Evolutionary conservation across 2,797 vertebrate species (phyloP).

Genomic region (Poecile montanus): DNA sequence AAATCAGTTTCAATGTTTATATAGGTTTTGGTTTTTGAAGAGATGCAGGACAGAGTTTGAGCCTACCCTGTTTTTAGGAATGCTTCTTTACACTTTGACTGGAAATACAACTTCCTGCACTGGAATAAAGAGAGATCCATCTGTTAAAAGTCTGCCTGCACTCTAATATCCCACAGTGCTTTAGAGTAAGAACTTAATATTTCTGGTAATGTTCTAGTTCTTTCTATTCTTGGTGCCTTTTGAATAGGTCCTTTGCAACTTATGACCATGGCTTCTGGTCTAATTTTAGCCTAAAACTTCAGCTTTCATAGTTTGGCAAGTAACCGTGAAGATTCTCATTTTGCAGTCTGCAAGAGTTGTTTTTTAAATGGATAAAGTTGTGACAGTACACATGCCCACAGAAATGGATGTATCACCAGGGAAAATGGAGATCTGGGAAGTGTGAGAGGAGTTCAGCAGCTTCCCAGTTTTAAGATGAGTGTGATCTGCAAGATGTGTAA

Average conservation of each 20-base stretch:
- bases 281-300: background rate
- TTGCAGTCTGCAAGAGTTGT: conserved; percentile 12
- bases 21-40: background rate
- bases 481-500: background rate
- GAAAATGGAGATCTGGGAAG: background rate
- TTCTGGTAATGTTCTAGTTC: background rate
- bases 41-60: background rate
- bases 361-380: background rate
- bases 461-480: background rate
- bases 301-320: background rate
- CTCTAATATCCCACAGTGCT: background rate
- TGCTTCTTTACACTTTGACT: background rate
- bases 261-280: background rate
- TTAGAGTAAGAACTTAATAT: background rate
- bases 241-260: background rate
- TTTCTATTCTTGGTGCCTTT: background rate
- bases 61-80: background rate
- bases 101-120: background rate
- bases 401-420: background rate
- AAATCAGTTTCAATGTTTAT: background rate
- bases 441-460: background rate
- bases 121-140: background rate
- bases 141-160: background rate
- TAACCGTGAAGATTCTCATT: conserved; percentile 4
- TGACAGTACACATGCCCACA: background rate